Percentiles rank a stretch among this genome's conserved stretches.
These are phyloP conservation scores for Brachypteracias leptosomus DNA, from an alignment of 2,113 vertebrate genomes.

Conservation along the genomic window DNA sequence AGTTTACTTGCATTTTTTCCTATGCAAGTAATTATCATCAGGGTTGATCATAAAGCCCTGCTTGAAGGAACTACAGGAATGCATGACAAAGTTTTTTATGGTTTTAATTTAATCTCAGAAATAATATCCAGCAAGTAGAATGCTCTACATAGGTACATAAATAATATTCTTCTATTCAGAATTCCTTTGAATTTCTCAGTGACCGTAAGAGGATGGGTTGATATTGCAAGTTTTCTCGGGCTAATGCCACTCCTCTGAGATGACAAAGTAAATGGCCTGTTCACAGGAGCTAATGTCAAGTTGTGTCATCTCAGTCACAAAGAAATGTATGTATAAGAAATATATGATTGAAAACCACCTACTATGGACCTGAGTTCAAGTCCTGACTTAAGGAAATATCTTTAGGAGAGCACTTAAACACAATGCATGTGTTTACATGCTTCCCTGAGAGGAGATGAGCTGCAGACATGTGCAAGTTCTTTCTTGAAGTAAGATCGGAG, in stretches of 20 bases:
- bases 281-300: not conserved
- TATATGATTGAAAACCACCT: not conserved
- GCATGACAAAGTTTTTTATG: not conserved
- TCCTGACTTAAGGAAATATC: not conserved
- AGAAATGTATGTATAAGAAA: not conserved
- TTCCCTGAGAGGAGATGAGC: not conserved
- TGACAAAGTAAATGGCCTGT: not conserved
- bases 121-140: not conserved
- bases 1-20: not conserved
- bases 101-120: constrained; percentile 35
- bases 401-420: not conserved
- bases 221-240: not conserved
- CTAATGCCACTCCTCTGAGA: not conserved
- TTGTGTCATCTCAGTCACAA: not conserved
- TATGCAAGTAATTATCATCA: not conserved
- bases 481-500: not conserved
- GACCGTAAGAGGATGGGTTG: not conserved
- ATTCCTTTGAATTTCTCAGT: not conserved
- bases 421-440: not conserved
- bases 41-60: not conserved
- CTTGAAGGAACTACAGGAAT: not conserved
- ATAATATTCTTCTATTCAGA: not conserved
- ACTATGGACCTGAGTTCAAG: not conserved
- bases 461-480: not conserved
- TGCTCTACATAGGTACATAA: not conserved